Base-by-base conservation (phyloP, 2,888 invertebrate species). In the Eupelmus urozonus region DNA sequence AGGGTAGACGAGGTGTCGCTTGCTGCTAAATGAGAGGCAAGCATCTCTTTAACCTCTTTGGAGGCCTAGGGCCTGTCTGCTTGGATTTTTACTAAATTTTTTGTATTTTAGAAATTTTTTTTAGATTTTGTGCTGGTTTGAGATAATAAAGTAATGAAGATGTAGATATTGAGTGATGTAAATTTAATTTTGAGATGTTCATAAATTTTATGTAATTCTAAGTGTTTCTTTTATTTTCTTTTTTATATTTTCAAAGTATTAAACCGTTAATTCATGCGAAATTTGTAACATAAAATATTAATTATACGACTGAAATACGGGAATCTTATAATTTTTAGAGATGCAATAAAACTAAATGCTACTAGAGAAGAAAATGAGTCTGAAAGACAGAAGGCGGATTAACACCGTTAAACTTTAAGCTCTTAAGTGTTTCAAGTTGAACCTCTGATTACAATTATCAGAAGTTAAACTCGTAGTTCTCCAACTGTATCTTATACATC, bases 371-470 rank as follows among this genome's bases (percentile, higher is more conserved):
- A 55, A 67, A 67, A 67, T 67, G 3, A 67, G 53, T 23, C 55
- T 25, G 1, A 40, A 20, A 55, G 53, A 67, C 11, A 55, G 34
- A 55, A 67, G 40, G 55, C 55, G 25, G 67, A 34, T 67, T 42
- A 53, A 23, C 23, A 40, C 25, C 53, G 16, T 67, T 67, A 55
- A 40, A 55, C 40, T 67, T 20, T 53, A 34, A 67, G 55, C 67
- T 67, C 20, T 67, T 40, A 40, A 67, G 67, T 67, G 55, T 67
- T 67, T 34, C 40, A 55, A 67, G 40, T 23, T 18, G 65, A 51
- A 66, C 9, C 51, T 66, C 66, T 67, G 18, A 34, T 40, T n/a
- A 23, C 4, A 55, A 40, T 42, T 29, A 55, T 40, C 16, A 23
- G 34, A 25, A 40, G 40, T 66, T 66, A 66, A 51, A 29, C 18